phyloP scores from a whole-genome alignment of 2,113 vertebrate genomes.

The Nothocercus julius region DNA sequence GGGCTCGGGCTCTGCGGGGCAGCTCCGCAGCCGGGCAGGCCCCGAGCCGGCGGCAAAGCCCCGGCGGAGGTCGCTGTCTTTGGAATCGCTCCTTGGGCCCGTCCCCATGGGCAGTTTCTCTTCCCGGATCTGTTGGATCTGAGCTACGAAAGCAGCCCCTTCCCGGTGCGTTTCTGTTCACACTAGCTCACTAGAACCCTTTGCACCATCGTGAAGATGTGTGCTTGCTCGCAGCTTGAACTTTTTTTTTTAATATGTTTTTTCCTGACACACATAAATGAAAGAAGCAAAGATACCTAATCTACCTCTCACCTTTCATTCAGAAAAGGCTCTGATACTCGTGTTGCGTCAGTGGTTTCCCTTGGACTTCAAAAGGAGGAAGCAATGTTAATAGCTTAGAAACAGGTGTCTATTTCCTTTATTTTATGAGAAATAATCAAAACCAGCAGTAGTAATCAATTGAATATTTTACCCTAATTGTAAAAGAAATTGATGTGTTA shows the following conservation, averaged over 20 bases:
- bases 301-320: neutral
- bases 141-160: neutral
- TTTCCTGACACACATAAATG: too few species aligned
- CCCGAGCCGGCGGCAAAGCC: too few species aligned
- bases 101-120: too few species aligned
- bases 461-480: slow-evolving; percentile 3
- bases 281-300: neutral
- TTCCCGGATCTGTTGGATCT: neutral
- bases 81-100: neutral
- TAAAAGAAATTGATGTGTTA: slow-evolving; percentile 7
- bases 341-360: neutral
- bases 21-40: too few species aligned
- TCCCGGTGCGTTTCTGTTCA: neutral
- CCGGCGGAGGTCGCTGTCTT: neutral
- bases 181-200: neutral
- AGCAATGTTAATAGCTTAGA: neutral
- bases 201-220: neutral
- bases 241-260: too few species aligned
- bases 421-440: neutral
- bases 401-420: neutral
- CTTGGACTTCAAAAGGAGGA: neutral
- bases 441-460: neutral
- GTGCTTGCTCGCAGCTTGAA: neutral
- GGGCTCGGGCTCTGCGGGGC: neutral
- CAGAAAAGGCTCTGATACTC: neutral